A percentile compares a stretch with the other conserved stretches of the same genome.
These are phyloP conservation scores for Empis stercorea DNA, from an alignment of 2,888 invertebrate species.

Conservation along the genomic window DNA sequence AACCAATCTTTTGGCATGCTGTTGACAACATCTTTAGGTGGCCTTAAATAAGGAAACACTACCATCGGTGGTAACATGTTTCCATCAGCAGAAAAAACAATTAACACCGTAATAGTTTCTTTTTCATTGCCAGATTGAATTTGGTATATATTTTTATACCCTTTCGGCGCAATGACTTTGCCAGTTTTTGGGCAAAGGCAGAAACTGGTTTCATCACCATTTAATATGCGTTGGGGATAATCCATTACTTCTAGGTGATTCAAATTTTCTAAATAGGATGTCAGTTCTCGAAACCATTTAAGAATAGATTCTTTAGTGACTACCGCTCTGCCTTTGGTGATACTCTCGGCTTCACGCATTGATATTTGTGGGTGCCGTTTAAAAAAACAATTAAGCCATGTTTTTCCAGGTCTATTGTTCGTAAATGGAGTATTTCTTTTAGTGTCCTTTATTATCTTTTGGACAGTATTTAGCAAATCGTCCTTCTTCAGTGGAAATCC, in stretches of 20 bases:
- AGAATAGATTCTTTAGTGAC: slow-evolving; percentile 5
- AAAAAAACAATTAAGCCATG: too few species aligned
- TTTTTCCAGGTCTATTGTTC: not conserved
- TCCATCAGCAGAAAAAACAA: slow-evolving; percentile 9
- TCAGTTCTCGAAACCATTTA: slow-evolving; percentile 3
- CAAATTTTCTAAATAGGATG: not conserved
- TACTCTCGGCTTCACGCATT: not conserved
- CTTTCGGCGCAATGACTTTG: slow-evolving; percentile 9
- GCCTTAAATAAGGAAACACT: slow-evolving; percentile 6
- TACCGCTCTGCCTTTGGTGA: slow-evolving; percentile 1
- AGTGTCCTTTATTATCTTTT: not conserved
- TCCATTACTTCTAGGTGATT: slow-evolving; percentile 2
- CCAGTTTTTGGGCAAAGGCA: slow-evolving; percentile 7
- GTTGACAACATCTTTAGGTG: slow-evolving; percentile 7
- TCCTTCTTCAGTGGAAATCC: not conserved
- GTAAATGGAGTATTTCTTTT: not conserved
- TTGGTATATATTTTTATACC: slow-evolving; percentile 6
- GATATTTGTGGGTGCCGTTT: not conserved
- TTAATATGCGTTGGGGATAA: slow-evolving; percentile 6
- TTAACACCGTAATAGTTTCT: slow-evolving; percentile 4
- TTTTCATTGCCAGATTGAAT: slow-evolving; percentile 6
- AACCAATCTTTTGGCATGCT: slow-evolving; percentile 9
- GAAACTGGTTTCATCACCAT: slow-evolving; percentile 8
- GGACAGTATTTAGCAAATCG: not conserved
- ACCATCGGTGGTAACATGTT: slow-evolving; percentile 6